Base-by-base conservation (phyloP, 2,888 invertebrate species). In the Oasisia sp. region DNA sequence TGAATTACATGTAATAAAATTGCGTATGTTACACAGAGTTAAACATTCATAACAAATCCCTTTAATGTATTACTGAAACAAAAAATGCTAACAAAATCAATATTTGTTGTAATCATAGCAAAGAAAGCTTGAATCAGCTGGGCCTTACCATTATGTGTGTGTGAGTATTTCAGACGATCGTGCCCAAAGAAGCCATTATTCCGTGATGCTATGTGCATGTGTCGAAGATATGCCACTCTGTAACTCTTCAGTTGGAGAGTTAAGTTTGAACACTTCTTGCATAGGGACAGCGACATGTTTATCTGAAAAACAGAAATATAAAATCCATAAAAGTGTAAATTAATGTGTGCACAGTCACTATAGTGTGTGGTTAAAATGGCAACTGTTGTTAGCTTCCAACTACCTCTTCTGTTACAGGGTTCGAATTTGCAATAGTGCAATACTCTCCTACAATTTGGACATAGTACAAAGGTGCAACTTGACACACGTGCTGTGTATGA, bases 241-340 rank as follows among this genome's bases (percentile, higher is more conserved):
- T 74, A 74, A 74, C 74, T 74, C 74, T 74, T 74, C 74, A 74
- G 74, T 74, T n/a, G 74, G 14, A 74, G 74, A 74, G 74, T 74
- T 74, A 74, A 74, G 27, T 74, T 74, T 74, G 74, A 74, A 74
- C 74, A 74, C 74, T 74, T 74, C 74, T n/a, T 74, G 74, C 74
- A 74, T 27, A 74, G 74, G n/a, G 74, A 74, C 74, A 74, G 74
- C 27, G 74, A 14, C 74, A 74, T 74, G 7, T 74, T 74, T 74
- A 74, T 74, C 74, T 74, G 74, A 19, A 74, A 74, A 74, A 74
- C 27, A 27, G 74, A 74, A 74, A 74, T 74, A 27, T 7, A 27
- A 1, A 74, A 74, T 74, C 27, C n/a, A 74, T 19, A 74, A 74
- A 74, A 19, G 7, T 74, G 74, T 74, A 19, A 74, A n/a, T n/a